phyloP scores from a whole-genome alignment of 2,113 vertebrate species.

The Hystrix brachyura region DNA sequence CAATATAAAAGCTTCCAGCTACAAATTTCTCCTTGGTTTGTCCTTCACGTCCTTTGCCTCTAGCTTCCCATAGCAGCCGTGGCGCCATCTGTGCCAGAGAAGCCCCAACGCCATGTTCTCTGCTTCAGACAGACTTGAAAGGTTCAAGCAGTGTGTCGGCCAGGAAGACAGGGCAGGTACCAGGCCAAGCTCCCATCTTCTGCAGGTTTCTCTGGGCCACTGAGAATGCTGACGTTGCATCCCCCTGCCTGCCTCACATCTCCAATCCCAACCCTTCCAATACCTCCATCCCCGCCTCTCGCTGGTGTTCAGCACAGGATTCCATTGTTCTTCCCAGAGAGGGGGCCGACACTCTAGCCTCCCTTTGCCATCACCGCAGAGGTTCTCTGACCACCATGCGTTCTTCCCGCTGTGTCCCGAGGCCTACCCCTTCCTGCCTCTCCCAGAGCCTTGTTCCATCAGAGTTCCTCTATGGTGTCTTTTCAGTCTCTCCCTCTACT shows the following conservation, averaged over 20 bases:
- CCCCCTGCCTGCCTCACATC: background rate
- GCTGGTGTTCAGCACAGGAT: background rate
- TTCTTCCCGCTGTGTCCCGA: background rate
- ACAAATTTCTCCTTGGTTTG: background rate
- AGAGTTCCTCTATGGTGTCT: background rate
- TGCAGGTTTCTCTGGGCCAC: background rate
- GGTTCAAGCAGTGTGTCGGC: accelerated
- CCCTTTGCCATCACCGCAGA: background rate
- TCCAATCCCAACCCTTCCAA: background rate
- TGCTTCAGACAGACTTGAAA: background rate
- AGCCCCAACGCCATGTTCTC: background rate
- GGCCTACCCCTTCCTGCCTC: background rate
- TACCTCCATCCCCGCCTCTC: background rate
- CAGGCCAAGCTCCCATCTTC: background rate
- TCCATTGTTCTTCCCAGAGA: background rate
- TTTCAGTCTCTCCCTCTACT: background rate
- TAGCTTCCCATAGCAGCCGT: background rate
- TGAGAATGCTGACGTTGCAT: background rate
- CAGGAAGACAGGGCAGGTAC: accelerated
- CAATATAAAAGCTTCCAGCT: background rate
- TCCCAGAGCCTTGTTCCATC: background rate
- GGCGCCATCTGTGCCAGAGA: background rate
- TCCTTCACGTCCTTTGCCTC: background rate
- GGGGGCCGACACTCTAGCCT: background rate
- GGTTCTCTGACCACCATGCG: background rate